These are phyloP conservation scores for Cottoperca gobio DNA, from an alignment of 2,797 vertebrate genomes.

Conservation along the genomic window DNA sequence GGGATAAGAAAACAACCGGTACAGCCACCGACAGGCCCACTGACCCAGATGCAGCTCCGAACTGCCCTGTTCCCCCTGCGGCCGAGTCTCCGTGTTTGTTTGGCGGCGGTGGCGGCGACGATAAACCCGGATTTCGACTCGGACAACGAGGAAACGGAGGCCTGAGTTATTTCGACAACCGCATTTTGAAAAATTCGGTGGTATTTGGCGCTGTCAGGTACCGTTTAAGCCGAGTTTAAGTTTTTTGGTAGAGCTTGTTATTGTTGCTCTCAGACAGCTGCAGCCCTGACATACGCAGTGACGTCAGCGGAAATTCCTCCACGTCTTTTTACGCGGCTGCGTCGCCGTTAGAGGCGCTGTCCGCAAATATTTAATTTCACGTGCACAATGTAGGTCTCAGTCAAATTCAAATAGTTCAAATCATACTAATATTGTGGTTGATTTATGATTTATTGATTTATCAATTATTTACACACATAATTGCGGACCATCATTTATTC, in stretches of 20 bases:
- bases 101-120: conserved; percentile 86
- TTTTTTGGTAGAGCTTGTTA: conserved; percentile 78
- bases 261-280: conserved; percentile 92
- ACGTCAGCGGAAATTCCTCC: conserved; percentile 94
- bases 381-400: no score
- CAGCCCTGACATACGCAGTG: conserved; percentile 87
- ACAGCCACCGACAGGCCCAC: conserved; percentile 86
- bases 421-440: no score
- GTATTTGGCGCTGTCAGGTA: conserved; percentile 53
- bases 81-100: conserved; percentile 89
- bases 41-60: conserved; percentile 89
- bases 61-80: conserved; percentile 89
- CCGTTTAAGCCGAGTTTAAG: conserved; percentile 23
- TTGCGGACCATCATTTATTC: no score
- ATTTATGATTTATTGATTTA: no score
- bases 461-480: no score
- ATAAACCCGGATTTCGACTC: conserved; percentile 86
- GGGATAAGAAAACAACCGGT: conserved; percentile 70
- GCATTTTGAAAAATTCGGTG: conserved; percentile 78
- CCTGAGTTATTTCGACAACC: conserved; percentile 85
- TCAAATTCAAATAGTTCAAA: no score
- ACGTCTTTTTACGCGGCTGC: conserved; percentile 84
- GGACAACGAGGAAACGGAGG: conserved; percentile 88
- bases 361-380: background rate
- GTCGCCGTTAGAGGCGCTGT: conserved; percentile 47